A percentile compares a stretch with the other conserved stretches of the same genome.
Evolutionary conservation across 1,140 invertebrate genomes (phyloP).

Genomic region (Lepidurus apus): DNA sequence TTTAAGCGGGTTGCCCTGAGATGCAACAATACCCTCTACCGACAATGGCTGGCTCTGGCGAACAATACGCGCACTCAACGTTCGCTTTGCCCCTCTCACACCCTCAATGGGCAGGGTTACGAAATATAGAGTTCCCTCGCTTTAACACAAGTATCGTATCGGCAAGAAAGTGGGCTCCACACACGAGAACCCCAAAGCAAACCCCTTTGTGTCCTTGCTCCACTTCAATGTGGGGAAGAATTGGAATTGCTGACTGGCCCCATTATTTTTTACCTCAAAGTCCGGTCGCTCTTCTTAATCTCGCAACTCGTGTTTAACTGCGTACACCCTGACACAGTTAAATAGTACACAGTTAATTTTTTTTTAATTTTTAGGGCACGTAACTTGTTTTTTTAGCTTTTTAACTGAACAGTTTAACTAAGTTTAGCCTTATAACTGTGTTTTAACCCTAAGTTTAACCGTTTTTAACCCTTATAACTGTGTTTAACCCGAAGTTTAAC

Average conservation of each 20-base stretch:
- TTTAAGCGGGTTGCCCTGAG: not conserved
- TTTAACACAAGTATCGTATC: not conserved
- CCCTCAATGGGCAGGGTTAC: not conserved
- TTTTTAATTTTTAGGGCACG: too few relatives aligned
- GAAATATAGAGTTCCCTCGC: not conserved
- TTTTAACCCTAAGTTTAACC: too few relatives aligned
- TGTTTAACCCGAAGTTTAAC: too few relatives aligned
- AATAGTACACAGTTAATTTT: too few relatives aligned
- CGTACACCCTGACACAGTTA: too few relatives aligned
- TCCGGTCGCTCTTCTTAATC: too few relatives aligned
- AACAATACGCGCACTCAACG: slow-evolving; percentile 17
- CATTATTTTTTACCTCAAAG: too few relatives aligned
- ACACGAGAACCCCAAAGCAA: not conserved
- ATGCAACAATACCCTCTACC: not conserved
- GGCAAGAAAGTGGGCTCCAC: not conserved
- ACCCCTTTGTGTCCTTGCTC: slow-evolving; percentile 4
- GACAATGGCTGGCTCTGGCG: not conserved
- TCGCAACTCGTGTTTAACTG: too few relatives aligned
- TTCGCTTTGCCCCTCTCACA: not conserved
- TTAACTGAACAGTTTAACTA: too few relatives aligned
- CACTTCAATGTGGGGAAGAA: not conserved
- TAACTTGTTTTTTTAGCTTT: too few relatives aligned
- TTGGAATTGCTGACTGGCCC: not conserved
- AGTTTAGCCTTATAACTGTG: too few relatives aligned
- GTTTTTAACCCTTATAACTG: too few relatives aligned